Evolutionary conservation across 2,888 invertebrate genomes (phyloP), one percentile per base, ranked within the genome.

Genomic region (Drosophila fulvimacula): DNA sequence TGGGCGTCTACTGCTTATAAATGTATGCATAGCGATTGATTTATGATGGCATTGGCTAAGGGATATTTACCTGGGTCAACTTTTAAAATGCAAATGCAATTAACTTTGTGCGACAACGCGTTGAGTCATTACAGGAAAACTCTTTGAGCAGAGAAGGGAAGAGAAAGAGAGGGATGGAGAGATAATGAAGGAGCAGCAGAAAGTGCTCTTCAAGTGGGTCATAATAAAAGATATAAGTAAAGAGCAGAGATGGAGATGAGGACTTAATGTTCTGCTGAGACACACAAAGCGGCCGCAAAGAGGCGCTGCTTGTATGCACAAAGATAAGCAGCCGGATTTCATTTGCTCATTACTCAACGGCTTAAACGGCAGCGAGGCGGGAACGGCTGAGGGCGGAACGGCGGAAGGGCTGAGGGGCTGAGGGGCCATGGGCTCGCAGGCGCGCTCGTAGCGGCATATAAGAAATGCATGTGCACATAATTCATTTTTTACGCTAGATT

Each of bases 391-490:
- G n/a, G n/a, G n/a, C n/a, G n/a, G n/a, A n/a, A n/a, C n/a, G 41
- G 51, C 11, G 55, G 21, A 59, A 38, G 58, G 19, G 51, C 49
- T n/a, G 51, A 9, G 11, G 13, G 24, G 6, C n/a, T n/a, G n/a
- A n/a, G n/a, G 34, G 38, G 19, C 21, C 15, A 30, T 38, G 21
- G 34, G 19, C 32, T 53, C 11, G 10, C 21, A 51, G 52, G 27
- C 17, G 34, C 51, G 59, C 52, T 57, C 53, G 53, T 52, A 49
- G 48, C 41, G 34, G 67, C 69, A 66, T 79, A 83, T 73, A 83
- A 88, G 83, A 88, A 82, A 88, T 83, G 82, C 86, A 83, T 80
- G 82, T 73, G 78, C 82, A 88, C 83, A 83, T 83, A 88, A 83
- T 83, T 83, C 83, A 83, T 88, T 83, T 88, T 83, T 83, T 83